Evolutionary conservation across 2,797 vertebrate genomes (phyloP).

Genomic region (Chaetophractus vellerosus): DNA sequence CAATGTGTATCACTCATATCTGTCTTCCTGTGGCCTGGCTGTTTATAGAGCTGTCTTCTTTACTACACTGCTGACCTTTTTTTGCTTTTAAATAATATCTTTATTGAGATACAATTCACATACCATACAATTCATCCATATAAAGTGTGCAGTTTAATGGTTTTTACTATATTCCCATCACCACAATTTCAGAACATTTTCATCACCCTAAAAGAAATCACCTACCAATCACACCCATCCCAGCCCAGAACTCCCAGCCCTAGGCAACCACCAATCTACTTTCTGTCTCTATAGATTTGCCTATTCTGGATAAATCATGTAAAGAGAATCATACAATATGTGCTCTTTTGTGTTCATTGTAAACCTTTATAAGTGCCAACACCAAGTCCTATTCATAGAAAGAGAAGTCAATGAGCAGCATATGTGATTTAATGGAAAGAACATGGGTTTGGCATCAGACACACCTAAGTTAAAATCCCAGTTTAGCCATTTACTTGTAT

Average conservation of each 20-base stretch:
- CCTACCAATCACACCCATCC: not conserved
- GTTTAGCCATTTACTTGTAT: slow-evolving; percentile 11
- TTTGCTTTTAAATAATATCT: not conserved
- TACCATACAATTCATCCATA: not conserved
- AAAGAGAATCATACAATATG: not conserved
- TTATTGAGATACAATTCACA: slow-evolving; percentile 8
- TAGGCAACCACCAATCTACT: not conserved
- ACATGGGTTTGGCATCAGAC: not conserved
- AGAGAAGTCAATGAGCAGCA: not conserved
- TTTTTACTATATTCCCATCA: not conserved
- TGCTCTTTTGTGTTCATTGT: not conserved
- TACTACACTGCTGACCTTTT: not conserved
- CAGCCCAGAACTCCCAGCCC: not conserved
- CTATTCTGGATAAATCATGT: not conserved
- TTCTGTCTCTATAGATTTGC: not conserved
- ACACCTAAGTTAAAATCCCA: not conserved
- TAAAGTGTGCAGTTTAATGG: not conserved
- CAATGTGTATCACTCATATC: not conserved
- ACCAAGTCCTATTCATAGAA: not conserved
- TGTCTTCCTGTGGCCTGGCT: not conserved
- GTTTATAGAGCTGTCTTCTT: not conserved
- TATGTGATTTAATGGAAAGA: not conserved
- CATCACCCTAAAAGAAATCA: not conserved
- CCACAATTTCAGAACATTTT: slow-evolving; percentile 24
- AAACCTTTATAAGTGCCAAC: slow-evolving; percentile 21